A percentile compares a stretch with the other conserved stretches of the same genome.
Evolutionary conservation across 37 sponge, comb jelly and placozoan species (phyloP).

Genomic region (Beroe ovata): DNA sequence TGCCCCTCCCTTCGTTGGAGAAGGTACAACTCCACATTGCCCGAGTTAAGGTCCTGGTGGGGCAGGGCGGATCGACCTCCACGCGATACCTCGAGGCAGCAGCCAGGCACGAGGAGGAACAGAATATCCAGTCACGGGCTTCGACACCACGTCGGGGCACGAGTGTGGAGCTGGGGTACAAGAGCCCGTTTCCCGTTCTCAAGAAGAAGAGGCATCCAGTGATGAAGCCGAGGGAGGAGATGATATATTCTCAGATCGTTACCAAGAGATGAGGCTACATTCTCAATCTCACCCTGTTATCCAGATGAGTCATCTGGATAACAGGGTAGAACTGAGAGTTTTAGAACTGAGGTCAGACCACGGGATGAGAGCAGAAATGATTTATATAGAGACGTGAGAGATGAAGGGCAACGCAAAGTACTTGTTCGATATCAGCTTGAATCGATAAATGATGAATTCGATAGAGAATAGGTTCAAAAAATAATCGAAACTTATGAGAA

Average conservation of each 20-base stretch:
- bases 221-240: not conserved
- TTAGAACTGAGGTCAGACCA: no score
- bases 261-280: not conserved
- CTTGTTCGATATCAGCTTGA: no score
- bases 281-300: no score
- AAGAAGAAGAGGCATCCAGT: not conserved
- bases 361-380: no score
- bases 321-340: no score
- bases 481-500: no score
- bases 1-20: not conserved
- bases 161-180: slow-evolving; percentile 7
- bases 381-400: no score
- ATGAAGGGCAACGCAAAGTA: no score
- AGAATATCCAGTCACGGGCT: not conserved
- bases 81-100: not conserved
- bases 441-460: no score
- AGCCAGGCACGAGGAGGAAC: not conserved
- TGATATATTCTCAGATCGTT: not conserved
- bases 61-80: not conserved
- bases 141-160: not conserved
- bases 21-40: not conserved
- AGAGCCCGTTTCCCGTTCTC: not conserved
- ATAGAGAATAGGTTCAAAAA: no score
- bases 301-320: no score
- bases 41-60: slow-evolving; percentile 10